Evolutionary conservation across 1,140 invertebrate species (phyloP), one percentile per base, ranked within the genome.

Genomic region (Venturia canescens): DNA sequence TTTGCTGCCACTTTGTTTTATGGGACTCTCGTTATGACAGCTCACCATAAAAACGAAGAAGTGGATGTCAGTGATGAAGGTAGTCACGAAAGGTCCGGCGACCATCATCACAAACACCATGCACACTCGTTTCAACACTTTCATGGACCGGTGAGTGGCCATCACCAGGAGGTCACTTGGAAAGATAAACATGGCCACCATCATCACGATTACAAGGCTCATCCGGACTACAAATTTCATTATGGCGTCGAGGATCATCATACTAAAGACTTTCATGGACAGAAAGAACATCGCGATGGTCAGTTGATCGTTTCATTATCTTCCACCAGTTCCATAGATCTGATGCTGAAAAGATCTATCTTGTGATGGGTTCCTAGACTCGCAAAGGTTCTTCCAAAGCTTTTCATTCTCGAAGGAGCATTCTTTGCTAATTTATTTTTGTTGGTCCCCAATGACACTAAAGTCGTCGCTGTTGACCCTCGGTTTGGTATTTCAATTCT

Each of bases 171-270:
- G 57, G 67, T 88, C 16, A 72, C 0, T 0, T 87, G 84, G 86
- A 80, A 87, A 29, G 86, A 88, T 27, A 84, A 88, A n/a, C 84
- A 89, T 50, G 83, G 86, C 0, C 82, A 87, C 9, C 70, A 83
- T 48, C 50, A 87, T 27, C 85, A 87, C 38, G 84, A 88, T 26
- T 88, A 79, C 60, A 81, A 87, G 4, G 89, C 90, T 21, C 86
- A 91, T 85, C 87, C 88, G 1, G 84, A 88, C 21, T 90, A 90
- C 79, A 83, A 87, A 16, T 90, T 84, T 71, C 66, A 82, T 0
- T 90, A 90, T 69, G 89, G 86, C 3, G 85, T 90, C 9, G 83
- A 88, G 7, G 88, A 91, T 72, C 85, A 88, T 79, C 88, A 90
- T 75, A 90, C 88, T 18, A 87, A 89, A 11, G 88, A 91, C 60